Percentiles rank a stretch among this genome's conserved stretches.
Evolutionary conservation across 2,113 vertebrate genomes (phyloP).

Genomic region (Eurystomus gularis): DNA sequence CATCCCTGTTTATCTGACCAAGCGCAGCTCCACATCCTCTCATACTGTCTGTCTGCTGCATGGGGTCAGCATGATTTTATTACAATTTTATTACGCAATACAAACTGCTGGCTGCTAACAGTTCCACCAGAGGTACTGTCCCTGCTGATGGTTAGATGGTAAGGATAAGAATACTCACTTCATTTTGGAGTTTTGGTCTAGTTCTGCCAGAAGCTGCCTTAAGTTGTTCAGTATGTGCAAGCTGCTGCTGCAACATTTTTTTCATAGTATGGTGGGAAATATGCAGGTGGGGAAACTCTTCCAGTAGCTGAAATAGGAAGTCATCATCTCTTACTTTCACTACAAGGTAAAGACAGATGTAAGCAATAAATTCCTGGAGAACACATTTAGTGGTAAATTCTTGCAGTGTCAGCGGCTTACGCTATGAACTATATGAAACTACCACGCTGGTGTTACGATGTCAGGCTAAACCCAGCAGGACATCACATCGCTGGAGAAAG

Average conservation of each 20-base stretch:
- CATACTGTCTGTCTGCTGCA: background rate
- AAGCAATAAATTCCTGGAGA: background rate
- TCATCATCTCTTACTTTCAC: constrained; percentile 85
- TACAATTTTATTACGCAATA: background rate
- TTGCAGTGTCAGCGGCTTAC: background rate
- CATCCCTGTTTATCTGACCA: background rate
- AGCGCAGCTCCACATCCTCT: background rate
- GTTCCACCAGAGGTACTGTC: background rate
- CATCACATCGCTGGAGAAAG: background rate
- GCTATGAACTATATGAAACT: background rate
- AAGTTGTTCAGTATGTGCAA: constrained; percentile 82
- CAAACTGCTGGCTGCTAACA: background rate
- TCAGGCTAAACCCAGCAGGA: background rate
- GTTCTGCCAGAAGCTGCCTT: constrained; percentile 59
- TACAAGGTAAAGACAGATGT: constrained; percentile 60
- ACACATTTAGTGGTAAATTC: background rate
- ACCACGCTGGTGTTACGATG: background rate
- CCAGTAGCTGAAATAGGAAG: constrained; percentile 83
- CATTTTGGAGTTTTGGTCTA: constrained; percentile 75
- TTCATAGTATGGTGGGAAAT: constrained; percentile 81
- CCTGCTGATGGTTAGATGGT: background rate
- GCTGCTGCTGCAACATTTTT: constrained; percentile 90
- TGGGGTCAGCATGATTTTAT: background rate
- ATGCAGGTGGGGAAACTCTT: constrained; percentile 87
- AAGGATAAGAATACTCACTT: constrained; percentile 73